Percentiles rank a stretch among this genome's conserved stretches.
Conservation (phyloP, 2,797 vertebrate species). For the Kryptolebias ocellatus region DNA sequence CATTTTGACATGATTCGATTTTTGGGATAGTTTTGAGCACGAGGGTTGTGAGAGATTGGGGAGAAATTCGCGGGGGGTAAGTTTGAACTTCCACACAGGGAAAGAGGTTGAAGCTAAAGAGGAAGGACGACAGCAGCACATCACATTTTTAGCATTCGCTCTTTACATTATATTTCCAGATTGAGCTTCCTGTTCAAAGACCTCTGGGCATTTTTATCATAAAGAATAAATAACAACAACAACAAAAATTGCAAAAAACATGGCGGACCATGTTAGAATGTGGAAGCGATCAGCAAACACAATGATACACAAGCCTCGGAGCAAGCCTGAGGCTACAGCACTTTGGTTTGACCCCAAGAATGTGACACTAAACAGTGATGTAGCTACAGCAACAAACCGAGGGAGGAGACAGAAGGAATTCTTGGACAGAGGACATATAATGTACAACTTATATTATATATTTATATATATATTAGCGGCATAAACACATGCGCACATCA, state of each 20-base stretch:
- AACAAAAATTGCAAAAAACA: slow-evolving; percentile 14
- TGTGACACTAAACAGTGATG: slow-evolving; percentile 74
- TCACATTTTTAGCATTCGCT: slow-evolving; percentile 32
- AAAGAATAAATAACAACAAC: slow-evolving; percentile 43
- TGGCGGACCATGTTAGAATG: slow-evolving; percentile 39
- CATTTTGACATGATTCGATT: slow-evolving; percentile 83
- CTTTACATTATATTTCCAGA: slow-evolving; percentile 71
- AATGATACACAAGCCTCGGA: slow-evolving; percentile 68
- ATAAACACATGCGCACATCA: slow-evolving; percentile 39
- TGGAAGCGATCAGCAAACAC: slow-evolving; percentile 68
- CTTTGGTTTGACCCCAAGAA: slow-evolving; percentile 70
- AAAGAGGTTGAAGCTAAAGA: slow-evolving; percentile 22
- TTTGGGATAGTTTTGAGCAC: slow-evolving; percentile 80
- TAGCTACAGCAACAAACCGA: slow-evolving; percentile 59
- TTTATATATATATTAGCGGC: slow-evolving; percentile 12
- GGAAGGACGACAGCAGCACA: neutral
- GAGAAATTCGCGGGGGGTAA: no score
- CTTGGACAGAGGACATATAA: slow-evolving; percentile 49
- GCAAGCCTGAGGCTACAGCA: slow-evolving; percentile 66
- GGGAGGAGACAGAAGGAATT: slow-evolving; percentile 25
- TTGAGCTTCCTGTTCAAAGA: slow-evolving; percentile 45
- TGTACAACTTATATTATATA: slow-evolving; percentile 23
- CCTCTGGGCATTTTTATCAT: slow-evolving; percentile 63
- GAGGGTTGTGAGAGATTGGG: slow-evolving; percentile 5
- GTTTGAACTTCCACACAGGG: slow-evolving; percentile 13